phyloP scores from a whole-genome alignment of 1,140 invertebrate genomes.

The Drosophila burlai region DNA sequence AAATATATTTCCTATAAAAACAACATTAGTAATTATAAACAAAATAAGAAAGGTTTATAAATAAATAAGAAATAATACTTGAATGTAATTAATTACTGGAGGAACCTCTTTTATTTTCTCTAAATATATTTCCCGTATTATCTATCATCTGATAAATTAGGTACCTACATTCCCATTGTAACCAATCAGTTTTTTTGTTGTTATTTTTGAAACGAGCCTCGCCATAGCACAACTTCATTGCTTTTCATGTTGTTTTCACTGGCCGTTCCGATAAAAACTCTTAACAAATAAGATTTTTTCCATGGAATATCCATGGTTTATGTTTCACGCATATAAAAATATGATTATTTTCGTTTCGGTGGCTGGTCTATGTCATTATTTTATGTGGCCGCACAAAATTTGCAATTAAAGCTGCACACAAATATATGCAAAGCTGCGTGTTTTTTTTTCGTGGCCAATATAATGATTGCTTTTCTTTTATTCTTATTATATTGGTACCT shows the following conservation, averaged over 20 bases:
- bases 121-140: not conserved
- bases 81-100: not conserved
- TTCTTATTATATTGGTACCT: conserved; percentile 8
- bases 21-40: not conserved
- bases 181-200: conserved; percentile 17
- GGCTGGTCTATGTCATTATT: conserved; percentile 38
- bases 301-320: conserved; percentile 1
- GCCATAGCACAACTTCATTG: conserved; percentile 7
- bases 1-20: not conserved
- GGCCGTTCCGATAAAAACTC: conserved; percentile 41
- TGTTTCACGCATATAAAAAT: conserved; percentile 2
- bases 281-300: conserved; percentile 62
- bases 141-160: not conserved
- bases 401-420: conserved; percentile 55
- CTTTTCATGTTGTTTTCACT: conserved; percentile 39
- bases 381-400: conserved; percentile 46
- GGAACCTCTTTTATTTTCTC: not conserved
- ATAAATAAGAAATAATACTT: not conserved
- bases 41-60: not conserved
- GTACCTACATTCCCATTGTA: conserved; percentile 27
- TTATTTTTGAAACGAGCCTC: not conserved
- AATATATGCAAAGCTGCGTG: conserved; percentile 36
- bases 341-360: not conserved
- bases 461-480: not conserved
- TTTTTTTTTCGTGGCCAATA: not conserved